Base-by-base conservation (phyloP, 2,113 vertebrate species). In the Dendropsophus ebraccatus region DNA sequence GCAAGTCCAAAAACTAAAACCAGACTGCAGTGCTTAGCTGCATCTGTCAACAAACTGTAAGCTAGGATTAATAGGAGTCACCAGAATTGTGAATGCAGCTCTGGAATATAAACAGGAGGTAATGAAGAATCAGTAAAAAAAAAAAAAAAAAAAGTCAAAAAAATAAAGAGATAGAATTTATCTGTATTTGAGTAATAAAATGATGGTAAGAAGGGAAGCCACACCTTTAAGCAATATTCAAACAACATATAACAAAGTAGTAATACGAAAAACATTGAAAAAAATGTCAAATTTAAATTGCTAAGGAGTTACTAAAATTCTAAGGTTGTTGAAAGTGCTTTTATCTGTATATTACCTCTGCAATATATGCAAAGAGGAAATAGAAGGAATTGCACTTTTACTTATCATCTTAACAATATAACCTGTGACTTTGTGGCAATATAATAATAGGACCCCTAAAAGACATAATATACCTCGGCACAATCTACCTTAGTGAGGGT, bases 331-430 rank as follows among this genome's bases (percentile, higher is more conserved):
- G 1, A 70, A 70, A 19, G 67, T 23, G 67, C 67, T 1, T 17
- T 35, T 35, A 4, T 35, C 3, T 58, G 8, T 8, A n/a, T 58
- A 58, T 19, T 35, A 10, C 0, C 23, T 37, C 35, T 16, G 7
- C 4, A 37, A 41, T 23, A 21, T 23, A 37, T 30, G n/a, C 2
- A 21, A 10, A 32, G 8, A 32, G 32, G 2, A 25, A 35, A 70
- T 37, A 70, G 14, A 32, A 30, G 37, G 2, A 56, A 76, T 77
- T 65, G 73, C 72, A 76, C 72, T 65, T 45, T 76, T 74, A 76
- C 25, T 65, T 28, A 76, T 32, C n/a, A n/a, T 21, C 9, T 8
- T 17, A 47, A 35, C 28, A 60, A 56, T 58, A 13, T 21, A 74
- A 58, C n/a, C 32, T 1, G 23, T 35, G 16, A 37, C 73, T 62